Percentiles rank a stretch among this genome's conserved stretches.
Conservation (phyloP, 2,797 vertebrate genomes). For the Oryzias sinensis region DNA sequence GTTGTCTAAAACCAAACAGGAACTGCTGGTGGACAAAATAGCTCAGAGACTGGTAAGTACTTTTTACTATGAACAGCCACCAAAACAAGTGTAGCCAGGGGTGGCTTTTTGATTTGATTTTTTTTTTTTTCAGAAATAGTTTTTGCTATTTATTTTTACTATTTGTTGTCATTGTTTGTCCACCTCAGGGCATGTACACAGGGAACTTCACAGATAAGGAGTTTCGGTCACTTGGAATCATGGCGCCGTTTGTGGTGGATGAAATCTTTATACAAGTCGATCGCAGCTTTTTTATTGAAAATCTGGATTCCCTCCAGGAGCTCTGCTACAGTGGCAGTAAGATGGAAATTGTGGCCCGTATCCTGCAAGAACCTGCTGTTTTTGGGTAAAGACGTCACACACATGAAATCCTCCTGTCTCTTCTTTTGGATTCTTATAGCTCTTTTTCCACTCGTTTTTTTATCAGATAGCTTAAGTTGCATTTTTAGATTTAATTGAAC, state of each 20-base stretch:
- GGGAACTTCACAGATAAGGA: conserved; percentile 73
- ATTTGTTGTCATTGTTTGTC: too few species aligned
- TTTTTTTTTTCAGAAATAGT: too few species aligned
- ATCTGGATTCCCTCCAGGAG: conserved; percentile 60
- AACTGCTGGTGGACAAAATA: conserved; percentile 79
- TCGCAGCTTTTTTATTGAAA: conserved; percentile 69
- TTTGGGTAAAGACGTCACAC: conserved; percentile 71
- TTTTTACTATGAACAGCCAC: background rate
- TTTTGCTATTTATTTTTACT: too few species aligned
- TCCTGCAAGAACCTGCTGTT: conserved; percentile 65
- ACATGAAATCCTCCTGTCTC: background rate
- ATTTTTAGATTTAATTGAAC: too few species aligned
- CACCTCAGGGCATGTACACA: conserved; percentile 67
- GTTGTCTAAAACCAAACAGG: conserved; percentile 70
- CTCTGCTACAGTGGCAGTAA: conserved; percentile 76
- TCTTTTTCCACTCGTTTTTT: too few species aligned
- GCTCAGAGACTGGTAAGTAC: conserved; percentile 75
- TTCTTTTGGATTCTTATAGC: too few species aligned
- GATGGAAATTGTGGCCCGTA: conserved; percentile 66
- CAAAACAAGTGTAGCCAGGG: too few species aligned
- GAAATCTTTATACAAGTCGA: conserved; percentile 75
- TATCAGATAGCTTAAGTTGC: too few species aligned
- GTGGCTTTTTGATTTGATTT: too few species aligned
- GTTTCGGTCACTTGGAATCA: conserved; percentile 74
- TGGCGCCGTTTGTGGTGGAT: conserved; percentile 77